A percentile compares a stretch with the other conserved stretches of the same genome.
phyloP scores from a whole-genome alignment of 92 coral and sea anemone species.

The Siderastrea siderea region DNA sequence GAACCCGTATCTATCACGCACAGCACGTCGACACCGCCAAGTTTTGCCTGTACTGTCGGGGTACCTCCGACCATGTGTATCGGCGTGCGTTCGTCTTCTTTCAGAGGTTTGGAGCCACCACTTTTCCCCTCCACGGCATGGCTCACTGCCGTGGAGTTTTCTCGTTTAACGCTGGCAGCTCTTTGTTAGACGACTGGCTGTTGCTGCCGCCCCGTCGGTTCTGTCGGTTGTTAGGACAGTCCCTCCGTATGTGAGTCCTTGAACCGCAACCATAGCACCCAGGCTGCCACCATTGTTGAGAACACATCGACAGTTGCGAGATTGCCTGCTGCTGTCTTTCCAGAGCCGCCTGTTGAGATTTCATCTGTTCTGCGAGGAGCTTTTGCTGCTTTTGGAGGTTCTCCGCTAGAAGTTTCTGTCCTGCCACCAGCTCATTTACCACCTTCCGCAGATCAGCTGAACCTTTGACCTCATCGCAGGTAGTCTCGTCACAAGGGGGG shows the following conservation, averaged over 20 bases:
- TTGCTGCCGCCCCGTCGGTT: no score
- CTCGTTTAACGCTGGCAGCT: no score
- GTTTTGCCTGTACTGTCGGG: slow-evolving; percentile 38
- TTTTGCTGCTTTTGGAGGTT: slow-evolving; percentile 30
- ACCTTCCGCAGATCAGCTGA: slow-evolving; percentile 18
- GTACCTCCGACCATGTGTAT: no score
- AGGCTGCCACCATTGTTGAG: not conserved
- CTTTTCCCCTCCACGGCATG: no score
- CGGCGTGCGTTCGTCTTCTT: no score
- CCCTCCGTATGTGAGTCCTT: no score
- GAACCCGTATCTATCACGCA: slow-evolving; percentile 66
- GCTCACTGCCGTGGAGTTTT: no score
- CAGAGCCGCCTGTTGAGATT: not conserved
- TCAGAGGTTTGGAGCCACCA: no score
- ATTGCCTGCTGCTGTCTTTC: not conserved
- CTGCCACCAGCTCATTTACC: slow-evolving; percentile 32
- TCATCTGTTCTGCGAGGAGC: not conserved
- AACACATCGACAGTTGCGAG: not conserved
- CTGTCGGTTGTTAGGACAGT: no score
- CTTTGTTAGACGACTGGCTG: no score
- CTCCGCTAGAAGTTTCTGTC: slow-evolving; percentile 43
- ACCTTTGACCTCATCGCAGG: slow-evolving; percentile 6
- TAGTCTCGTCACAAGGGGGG: not conserved
- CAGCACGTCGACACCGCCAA: slow-evolving; percentile 47
- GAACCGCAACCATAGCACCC: no score